A percentile compares a stretch with the other conserved stretches of the same genome.
These are phyloP conservation scores for Piprites chloris DNA, from an alignment of 2,113 vertebrate species.

Conservation along the genomic window DNA sequence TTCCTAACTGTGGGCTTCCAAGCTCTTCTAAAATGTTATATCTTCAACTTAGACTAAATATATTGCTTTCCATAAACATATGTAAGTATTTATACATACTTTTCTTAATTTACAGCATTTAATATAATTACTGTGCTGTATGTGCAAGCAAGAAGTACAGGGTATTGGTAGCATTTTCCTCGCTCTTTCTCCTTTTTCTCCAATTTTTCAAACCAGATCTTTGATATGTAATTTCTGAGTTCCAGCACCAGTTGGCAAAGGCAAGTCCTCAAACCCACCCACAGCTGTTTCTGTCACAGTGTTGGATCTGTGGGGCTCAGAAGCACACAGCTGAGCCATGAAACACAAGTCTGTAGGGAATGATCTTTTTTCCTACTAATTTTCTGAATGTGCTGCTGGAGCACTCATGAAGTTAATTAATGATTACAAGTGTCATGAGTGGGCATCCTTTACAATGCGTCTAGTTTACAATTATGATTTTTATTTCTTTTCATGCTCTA, in stretches of 20 bases:
- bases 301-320: rapidly evolving
- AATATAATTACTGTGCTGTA: neutral
- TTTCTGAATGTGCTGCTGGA: neutral
- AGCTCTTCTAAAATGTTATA: neutral
- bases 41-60: neutral
- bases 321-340: neutral
- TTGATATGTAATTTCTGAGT: neutral
- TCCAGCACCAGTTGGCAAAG: neutral
- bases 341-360: neutral
- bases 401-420: neutral
- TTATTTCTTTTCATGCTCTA: neutral
- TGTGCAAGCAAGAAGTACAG: neutral
- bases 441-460: neutral
- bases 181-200: neutral
- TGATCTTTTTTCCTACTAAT: neutral
- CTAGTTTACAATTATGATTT: neutral
- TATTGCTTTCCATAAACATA: neutral
- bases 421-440: neutral
- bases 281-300: neutral
- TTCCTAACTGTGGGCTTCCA: neutral
- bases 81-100: neutral
- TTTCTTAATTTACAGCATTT: neutral
- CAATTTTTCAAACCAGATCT: neutral
- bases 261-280: neutral
- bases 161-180: neutral